Evolutionary conservation across 2,888 invertebrate genomes (phyloP), one percentile per base, ranked within the genome.

Genomic region (Clivina fossor): DNA sequence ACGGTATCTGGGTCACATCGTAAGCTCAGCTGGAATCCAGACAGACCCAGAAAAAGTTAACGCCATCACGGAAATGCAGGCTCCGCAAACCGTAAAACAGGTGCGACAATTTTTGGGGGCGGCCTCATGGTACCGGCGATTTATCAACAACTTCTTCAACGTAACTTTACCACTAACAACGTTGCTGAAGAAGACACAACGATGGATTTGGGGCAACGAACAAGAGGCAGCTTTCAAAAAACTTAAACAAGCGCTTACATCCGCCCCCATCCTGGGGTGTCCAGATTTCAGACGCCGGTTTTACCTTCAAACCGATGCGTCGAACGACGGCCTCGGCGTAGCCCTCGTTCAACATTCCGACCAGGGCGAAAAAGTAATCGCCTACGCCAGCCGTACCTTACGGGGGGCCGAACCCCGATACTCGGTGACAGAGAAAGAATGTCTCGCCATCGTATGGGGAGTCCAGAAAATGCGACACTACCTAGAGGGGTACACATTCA

Each of bases 161-260:
- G 11, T 41, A 9, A 15, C 16, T 3, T 8, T 11, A n/a, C 24
- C 41, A 9, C 41, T 41, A 15, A 41, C 41, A 3, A 22, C 4
- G 24, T 11, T 41, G 3, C n/a, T 41, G 13, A 41, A 19, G 26
- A 41, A 41, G 15, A 8, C 15, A 13, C 38, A 40, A 11, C 3
- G 18, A 9, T 63, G 58, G 58, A 15, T 7, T 4, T 64, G 63
- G 63, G 51, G 9, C 1, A 30, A 20, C 1, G 58, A 56, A 16
- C 64, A 65, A 32, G 44, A 63, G 11, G 4, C 5, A 2, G 61
- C 64, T 0, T 65, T 68, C 35, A 5, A 41, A 5, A 20, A 16
- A 4, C 26, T 63, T 1, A 59, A 58, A 26, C 5, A 24, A 2
- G 30, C 40, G 4, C 49, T 63, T 13, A 43, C 55, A 1, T 19